Conservation (phyloP, 2,888 invertebrate genomes). For the Agrochola lota region DNA sequence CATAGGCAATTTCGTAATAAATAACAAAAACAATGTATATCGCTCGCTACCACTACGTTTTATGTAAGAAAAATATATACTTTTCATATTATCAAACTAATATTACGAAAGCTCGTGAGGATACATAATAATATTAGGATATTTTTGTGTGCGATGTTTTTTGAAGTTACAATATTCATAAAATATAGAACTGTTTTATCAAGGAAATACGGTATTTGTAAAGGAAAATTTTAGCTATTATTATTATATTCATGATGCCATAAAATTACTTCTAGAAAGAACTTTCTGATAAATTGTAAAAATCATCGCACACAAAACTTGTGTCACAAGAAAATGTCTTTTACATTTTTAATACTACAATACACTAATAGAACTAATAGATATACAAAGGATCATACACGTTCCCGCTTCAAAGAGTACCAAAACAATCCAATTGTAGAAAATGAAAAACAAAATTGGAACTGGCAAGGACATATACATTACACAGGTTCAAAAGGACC, state of each 20-base stretch:
- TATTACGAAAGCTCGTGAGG: constrained; percentile 89
- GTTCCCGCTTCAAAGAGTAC: constrained; percentile 71
- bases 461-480: constrained; percentile 53
- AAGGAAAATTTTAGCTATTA: no score
- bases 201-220: background rate
- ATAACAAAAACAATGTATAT: constrained; percentile 74
- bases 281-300: constrained; percentile 18
- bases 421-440: constrained; percentile 78
- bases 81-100: constrained; percentile 78
- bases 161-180: background rate
- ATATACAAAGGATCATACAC: constrained; percentile 76
- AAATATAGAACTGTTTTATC: background rate
- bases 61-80: constrained; percentile 89
- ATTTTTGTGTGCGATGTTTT: constrained; percentile 53
- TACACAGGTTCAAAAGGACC: constrained; percentile 13
- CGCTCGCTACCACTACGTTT: constrained; percentile 81
- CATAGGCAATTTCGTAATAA: constrained; percentile 57
- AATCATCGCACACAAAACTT: constrained; percentile 52
- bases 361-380: constrained; percentile 71
- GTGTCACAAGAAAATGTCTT: constrained; percentile 88
- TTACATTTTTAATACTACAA: constrained; percentile 82
- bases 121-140: constrained; percentile 72
- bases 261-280: no score
- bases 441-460: constrained; percentile 65
- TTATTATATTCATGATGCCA: background rate